Base-by-base conservation (phyloP, 2,888 invertebrate species). In the Leucania comma region DNA sequence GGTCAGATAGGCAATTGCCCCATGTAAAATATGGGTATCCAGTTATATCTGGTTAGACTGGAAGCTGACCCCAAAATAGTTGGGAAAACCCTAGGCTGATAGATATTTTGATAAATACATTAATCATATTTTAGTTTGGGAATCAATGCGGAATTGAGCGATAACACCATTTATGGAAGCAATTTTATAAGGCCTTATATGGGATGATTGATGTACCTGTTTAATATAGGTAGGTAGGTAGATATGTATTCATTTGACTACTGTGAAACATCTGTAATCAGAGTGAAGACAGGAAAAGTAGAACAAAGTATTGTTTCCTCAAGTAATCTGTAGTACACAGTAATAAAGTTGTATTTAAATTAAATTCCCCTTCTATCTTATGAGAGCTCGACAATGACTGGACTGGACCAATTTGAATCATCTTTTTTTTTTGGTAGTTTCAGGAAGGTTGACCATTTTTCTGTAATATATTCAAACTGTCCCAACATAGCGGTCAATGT, bases 81-180 rank as follows among this genome's bases (percentile, higher is more conserved):
- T 42, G 17, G 17, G 17, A 20, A 42, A 42, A 42, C 17, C 17
- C 42, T 20, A 42, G 42, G 17, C 42, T 17, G 42, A 17, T 20
- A 42, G 17, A 42, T 14, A 38, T 12, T 12, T 56, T n/a, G 22
- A 50, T 17, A 17, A 1, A 26, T 75, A n/a, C 35, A 32, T 51
- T n/a, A 22, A 14, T n/a, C 46, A 14, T 12, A 53, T 51, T 66
- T 53, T 64, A 50, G 22, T 61, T 73, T 29, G 14, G 42, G 17
- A 29, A 56, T 56, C 1, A 38, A 54, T 67, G 74, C 51, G 57
- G 72, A 72, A 67, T 38, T 60, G 26, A 61, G 53, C 3, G 5
- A 73, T 73, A 35, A 58, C 67, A 8, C 59, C 72, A 29, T 59
- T 0, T 75, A 54, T 10, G 72, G 78, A 12, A 53, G 22, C 12